These are phyloP conservation scores for Mycogona germanica DNA, from an alignment of 2,888 invertebrate species.

Conservation along the genomic window DNA sequence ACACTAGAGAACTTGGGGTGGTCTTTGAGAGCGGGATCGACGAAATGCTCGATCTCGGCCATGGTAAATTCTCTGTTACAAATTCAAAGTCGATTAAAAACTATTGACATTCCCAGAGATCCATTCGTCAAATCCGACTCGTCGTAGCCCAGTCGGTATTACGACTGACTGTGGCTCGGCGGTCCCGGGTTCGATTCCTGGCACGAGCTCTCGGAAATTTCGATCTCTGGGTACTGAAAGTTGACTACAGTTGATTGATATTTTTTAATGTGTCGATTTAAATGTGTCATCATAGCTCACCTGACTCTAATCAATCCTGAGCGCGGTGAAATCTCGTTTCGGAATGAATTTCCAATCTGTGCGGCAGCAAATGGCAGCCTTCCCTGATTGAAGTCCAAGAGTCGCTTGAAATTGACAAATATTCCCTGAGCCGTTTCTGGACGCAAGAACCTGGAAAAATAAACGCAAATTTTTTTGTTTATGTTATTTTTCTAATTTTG, in stretches of 20 bases:
- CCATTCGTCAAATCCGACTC: too few species aligned
- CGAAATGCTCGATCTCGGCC: constrained; percentile 99
- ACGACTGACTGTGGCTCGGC: too few species aligned
- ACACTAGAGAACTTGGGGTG: constrained; percentile 81
- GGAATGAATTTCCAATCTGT: constrained; percentile 95
- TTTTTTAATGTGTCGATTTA: background rate
- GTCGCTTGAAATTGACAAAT: constrained; percentile 97
- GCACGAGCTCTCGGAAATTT: too few species aligned
- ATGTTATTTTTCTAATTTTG: background rate
- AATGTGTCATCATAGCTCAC: constrained; percentile 29
- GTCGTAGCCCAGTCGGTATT: too few species aligned
- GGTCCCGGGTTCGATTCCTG: too few species aligned
- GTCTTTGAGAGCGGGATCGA: constrained; percentile 74
- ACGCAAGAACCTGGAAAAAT: constrained; percentile 55
- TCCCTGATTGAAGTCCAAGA: constrained; percentile 95
- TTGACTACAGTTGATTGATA: constrained; percentile 15
- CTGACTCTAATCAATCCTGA: constrained; percentile 84
- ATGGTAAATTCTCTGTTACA: constrained; percentile 83
- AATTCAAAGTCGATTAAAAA: too few species aligned
- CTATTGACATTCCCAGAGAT: too few species aligned
- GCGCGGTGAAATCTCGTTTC: constrained; percentile 98
- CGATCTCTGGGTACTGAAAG: too few species aligned
- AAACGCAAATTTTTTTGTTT: constrained; percentile 5
- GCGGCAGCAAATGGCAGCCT: constrained; percentile 95
- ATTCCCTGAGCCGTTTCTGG: constrained; percentile 99